A percentile compares a stretch with the other conserved stretches of the same genome.
Conservation (phyloP, 2,888 invertebrate species). For the Troilus luridus region DNA sequence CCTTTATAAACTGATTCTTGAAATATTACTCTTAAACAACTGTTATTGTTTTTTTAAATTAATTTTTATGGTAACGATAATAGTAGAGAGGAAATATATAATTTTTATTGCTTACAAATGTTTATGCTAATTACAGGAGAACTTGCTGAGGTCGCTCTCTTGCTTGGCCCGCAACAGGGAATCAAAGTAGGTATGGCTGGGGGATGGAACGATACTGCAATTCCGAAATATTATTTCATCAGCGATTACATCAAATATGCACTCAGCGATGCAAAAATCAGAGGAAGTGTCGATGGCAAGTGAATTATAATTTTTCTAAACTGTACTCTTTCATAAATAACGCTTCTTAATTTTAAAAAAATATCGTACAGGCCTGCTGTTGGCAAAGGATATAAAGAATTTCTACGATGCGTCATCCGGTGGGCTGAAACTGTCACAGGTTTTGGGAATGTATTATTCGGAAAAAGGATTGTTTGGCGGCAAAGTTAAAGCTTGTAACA, state of each 20-base stretch:
- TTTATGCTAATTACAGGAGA: slow-evolving; percentile 66
- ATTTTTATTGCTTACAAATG: not conserved
- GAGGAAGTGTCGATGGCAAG: slow-evolving; percentile 83
- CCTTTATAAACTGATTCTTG: not conserved
- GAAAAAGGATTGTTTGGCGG: slow-evolving; percentile 75
- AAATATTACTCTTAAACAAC: not conserved
- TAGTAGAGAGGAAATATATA: not conserved
- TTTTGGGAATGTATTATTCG: slow-evolving; percentile 87
- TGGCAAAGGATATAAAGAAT: slow-evolving; percentile 73
- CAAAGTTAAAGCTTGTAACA: slow-evolving; percentile 79
- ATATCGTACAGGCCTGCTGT: slow-evolving; percentile 73
- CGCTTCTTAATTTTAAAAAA: not conserved
- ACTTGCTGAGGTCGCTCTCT: slow-evolving; percentile 66
- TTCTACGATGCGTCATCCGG: slow-evolving; percentile 69
- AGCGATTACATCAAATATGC: slow-evolving; percentile 62
- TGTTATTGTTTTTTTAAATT: not conserved
- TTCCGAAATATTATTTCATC: slow-evolving; percentile 75
- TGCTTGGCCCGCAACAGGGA: slow-evolving; percentile 63
- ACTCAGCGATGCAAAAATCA: slow-evolving; percentile 79
- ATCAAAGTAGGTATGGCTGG: slow-evolving; percentile 64
- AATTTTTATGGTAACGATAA: not conserved
- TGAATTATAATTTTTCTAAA: slow-evolving; percentile 57
- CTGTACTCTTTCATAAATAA: not conserved
- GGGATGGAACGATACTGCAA: slow-evolving; percentile 81
- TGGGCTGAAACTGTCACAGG: slow-evolving; percentile 79